Evolutionary conservation across 2,797 vertebrate species (phyloP).

Genomic region (Anguilla marmorata): DNA sequence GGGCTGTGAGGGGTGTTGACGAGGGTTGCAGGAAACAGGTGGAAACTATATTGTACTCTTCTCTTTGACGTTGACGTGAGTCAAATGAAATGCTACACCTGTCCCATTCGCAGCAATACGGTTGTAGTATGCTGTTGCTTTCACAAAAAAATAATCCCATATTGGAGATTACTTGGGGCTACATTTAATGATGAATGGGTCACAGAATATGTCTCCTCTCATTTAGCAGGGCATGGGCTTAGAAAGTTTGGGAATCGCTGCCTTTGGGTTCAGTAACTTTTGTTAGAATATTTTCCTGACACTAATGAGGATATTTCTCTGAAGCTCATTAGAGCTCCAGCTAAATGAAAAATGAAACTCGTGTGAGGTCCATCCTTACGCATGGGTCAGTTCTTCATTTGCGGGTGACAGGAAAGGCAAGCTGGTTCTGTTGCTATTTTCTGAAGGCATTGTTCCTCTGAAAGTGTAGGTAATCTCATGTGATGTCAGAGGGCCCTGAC

Average conservation of each 20-base stretch:
- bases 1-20: neutral
- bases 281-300: neutral
- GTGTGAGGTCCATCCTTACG: too few relatives aligned
- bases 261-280: neutral
- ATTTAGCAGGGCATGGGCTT: neutral
- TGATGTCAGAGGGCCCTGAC: conserved; percentile 5
- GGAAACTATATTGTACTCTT: neutral
- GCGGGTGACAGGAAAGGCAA: neutral
- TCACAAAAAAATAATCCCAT: neutral
- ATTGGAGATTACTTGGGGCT: neutral
- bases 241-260: neutral
- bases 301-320: neutral
- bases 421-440: neutral
- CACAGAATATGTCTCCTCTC: neutral
- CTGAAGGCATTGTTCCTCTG: neutral
- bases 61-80: too few relatives aligned
- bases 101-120: too few relatives aligned
- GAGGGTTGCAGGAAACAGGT: neutral
- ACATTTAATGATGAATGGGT: neutral
- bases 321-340: too few relatives aligned
- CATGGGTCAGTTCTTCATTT: too few relatives aligned
- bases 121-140: neutral
- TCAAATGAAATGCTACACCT: too few relatives aligned
- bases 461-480: neutral
- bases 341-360: too few relatives aligned